Conservation (phyloP, 1,140 invertebrate genomes). For the Nautilus pompilius region DNA sequence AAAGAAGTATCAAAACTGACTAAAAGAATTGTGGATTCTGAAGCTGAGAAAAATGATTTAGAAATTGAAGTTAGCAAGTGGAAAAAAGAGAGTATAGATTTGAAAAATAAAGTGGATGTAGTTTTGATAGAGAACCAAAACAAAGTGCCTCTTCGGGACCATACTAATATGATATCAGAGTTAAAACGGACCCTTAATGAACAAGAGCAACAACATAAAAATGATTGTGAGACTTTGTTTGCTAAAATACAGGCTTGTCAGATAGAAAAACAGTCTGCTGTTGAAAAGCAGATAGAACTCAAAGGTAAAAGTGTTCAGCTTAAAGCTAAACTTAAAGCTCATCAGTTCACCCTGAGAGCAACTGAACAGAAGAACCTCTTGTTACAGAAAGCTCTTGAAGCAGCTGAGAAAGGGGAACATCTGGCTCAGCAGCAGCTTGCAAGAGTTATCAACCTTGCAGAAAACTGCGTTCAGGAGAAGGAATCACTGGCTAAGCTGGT, state of each 20-base stretch:
- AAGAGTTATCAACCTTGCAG: not conserved
- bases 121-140: slow-evolving; percentile 24
- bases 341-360: too few relatives aligned
- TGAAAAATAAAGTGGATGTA: slow-evolving; percentile 41
- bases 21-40: slow-evolving; percentile 28
- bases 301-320: not conserved
- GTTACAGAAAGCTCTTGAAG: too few relatives aligned
- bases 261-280: too few relatives aligned
- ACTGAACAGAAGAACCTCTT: too few relatives aligned
- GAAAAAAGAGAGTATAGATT: slow-evolving; percentile 20
- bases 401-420: too few relatives aligned
- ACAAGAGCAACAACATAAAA: too few relatives aligned
- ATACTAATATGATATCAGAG: slow-evolving; percentile 38
- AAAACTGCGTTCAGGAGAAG: not conserved
- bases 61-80: slow-evolving; percentile 35
- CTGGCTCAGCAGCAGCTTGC: too few relatives aligned
- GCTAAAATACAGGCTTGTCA: too few relatives aligned
- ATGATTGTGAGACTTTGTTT: too few relatives aligned
- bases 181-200: too few relatives aligned
- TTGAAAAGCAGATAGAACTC: not conserved
- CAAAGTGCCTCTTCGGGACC: slow-evolving; percentile 32
- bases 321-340: too few relatives aligned
- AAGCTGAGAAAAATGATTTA: slow-evolving; percentile 35
- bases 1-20: slow-evolving; percentile 41
- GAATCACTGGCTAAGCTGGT: slow-evolving; percentile 33